These are phyloP conservation scores for Eumerus sabulonum DNA, from an alignment of 2,888 invertebrate genomes.

Conservation along the genomic window DNA sequence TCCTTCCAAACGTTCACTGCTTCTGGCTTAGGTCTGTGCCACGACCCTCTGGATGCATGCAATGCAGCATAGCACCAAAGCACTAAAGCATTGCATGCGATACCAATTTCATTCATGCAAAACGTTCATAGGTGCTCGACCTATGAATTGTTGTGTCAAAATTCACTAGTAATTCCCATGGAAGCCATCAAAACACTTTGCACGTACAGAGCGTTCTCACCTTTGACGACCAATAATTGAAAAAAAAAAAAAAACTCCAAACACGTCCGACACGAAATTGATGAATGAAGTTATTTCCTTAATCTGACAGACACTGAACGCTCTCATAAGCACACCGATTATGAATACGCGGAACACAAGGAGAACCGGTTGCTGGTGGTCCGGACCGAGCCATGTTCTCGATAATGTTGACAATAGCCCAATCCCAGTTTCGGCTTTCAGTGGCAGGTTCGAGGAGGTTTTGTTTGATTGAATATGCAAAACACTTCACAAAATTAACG, in stretches of 20 bases:
- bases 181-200: slow-evolving; percentile 61
- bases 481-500: slow-evolving; percentile 57
- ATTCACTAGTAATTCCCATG: slow-evolving; percentile 32
- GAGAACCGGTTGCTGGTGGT: slow-evolving; percentile 10
- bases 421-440: background rate
- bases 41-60: no score
- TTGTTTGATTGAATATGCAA: slow-evolving; percentile 59
- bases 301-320: slow-evolving; percentile 56
- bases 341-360: slow-evolving; percentile 18
- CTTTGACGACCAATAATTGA: no score
- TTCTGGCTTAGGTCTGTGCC: no score
- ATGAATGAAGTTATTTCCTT: slow-evolving; percentile 65
- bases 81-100: no score
- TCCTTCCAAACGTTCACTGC: no score
- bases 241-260: slow-evolving; percentile 7
- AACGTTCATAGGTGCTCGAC: background rate
- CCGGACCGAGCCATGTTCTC: slow-evolving; percentile 4
- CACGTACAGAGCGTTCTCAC: slow-evolving; percentile 46
- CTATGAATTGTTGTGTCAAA: slow-evolving; percentile 8
- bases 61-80: no score
- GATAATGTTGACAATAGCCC: slow-evolving; percentile 27
- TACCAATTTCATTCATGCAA: slow-evolving; percentile 35
- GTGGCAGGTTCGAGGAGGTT: background rate
- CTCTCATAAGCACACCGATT: slow-evolving; percentile 39
- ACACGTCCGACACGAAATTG: slow-evolving; percentile 63